These are phyloP conservation scores for Myotis planiceps DNA, from an alignment of 2,797 vertebrate genomes.

Conservation along the genomic window DNA sequence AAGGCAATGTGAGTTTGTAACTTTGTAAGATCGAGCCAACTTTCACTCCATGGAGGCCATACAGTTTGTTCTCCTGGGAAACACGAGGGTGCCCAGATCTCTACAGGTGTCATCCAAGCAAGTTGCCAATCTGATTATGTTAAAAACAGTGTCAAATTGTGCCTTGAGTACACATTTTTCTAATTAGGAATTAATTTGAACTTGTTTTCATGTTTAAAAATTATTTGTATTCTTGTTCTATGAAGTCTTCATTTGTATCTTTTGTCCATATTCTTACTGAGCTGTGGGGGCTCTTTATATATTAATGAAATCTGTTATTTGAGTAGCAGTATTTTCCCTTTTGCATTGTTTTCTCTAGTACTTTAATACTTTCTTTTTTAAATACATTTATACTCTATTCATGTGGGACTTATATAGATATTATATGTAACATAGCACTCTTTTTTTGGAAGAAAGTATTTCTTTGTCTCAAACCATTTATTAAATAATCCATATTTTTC, in stretches of 20 bases:
- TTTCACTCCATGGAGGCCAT: neutral
- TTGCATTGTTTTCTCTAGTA: neutral
- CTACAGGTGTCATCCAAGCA: fast-evolving
- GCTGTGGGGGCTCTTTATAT: neutral
- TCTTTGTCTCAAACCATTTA: neutral
- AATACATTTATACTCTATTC: neutral
- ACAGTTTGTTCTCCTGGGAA: neutral
- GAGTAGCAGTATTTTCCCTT: neutral
- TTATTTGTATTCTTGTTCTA: neutral
- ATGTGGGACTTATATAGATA: neutral
- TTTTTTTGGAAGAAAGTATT: neutral
- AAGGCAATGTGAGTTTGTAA: neutral
- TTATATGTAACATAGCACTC: neutral
- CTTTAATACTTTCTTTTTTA: neutral
- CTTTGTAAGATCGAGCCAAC: neutral
- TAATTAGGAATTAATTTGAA: neutral
- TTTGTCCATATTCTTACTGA: neutral
- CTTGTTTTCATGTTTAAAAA: neutral
- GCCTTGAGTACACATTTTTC: neutral
- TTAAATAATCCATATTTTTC: neutral
- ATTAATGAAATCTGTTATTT: neutral
- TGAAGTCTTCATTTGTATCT: neutral
- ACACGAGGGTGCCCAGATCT: fast-evolving
- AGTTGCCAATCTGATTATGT: neutral
- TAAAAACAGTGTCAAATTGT: neutral